These are phyloP conservation scores for Suncus etruscus DNA, from an alignment of 2,113 vertebrate species.

Conservation along the genomic window DNA sequence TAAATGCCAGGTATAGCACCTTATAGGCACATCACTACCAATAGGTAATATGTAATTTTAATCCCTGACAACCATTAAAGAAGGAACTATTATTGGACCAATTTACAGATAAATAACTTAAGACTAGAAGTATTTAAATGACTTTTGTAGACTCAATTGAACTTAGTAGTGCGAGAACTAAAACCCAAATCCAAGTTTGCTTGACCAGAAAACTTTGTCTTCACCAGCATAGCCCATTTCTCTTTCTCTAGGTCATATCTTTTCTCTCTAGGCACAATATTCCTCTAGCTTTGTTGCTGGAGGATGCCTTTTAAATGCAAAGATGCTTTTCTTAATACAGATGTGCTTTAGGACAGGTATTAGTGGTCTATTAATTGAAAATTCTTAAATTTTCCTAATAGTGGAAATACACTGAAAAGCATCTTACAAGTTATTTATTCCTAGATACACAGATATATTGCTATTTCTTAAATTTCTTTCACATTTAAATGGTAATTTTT, in stretches of 20 bases:
- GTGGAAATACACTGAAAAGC: not conserved
- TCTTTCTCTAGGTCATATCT: not conserved
- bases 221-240: not conserved
- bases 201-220: conserved; percentile 39
- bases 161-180: not conserved
- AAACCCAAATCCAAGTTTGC: not conserved
- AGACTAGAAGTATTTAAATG: not conserved
- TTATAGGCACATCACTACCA: not conserved
- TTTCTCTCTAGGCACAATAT: not conserved
- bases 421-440: conserved; percentile 23
- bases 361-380: not conserved
- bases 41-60: not conserved
- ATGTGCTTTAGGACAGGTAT: not conserved
- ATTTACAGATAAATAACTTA: conserved; percentile 45
- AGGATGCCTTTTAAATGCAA: not conserved
- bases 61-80: conserved; percentile 8
- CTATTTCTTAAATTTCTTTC: conserved; percentile 58
- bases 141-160: not conserved
- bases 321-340: conserved; percentile 10
- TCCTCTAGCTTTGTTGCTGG: not conserved
- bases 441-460: not conserved
- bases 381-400: conserved; percentile 40
- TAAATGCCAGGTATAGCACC: not conserved
- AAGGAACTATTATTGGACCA: not conserved
- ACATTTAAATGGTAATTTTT: conserved; percentile 58